Evolutionary conservation across 2,113 vertebrate genomes (phyloP), one percentile per base, ranked within the genome.

Genomic region (Picathartes gymnocephalus): DNA sequence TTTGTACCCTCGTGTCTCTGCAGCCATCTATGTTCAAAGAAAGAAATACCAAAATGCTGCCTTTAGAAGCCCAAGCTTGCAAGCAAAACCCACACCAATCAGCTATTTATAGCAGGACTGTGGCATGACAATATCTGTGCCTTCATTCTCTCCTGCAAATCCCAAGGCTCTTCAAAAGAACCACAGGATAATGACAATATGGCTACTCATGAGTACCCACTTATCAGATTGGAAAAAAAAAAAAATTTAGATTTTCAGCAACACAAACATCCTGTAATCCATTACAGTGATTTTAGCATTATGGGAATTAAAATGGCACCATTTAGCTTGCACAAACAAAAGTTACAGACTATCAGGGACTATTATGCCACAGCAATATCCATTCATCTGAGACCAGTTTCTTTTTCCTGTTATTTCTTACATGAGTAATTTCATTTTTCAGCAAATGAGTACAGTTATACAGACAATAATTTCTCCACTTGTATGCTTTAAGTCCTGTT

Each of bases 281-380:
- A 81, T 80, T 76, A 51, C 70, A 85, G 68, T 45, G 37, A 90
- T 91, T 73, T 88, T 47, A 85, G 78, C 42, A 93, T 62, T 62
- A 77, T 11, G 33, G 81, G 77, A 88, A 91, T 95, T 94, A 91
- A 95, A 94, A 77, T 56, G 35, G 66, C 15, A 70, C 70, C 73
- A 79, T 76, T 93, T 76, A 84, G 64, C 35, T 76, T 72, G 54
- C 50, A 47, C 61, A 81, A 95, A 84, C 70, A 92, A 42, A 85
- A 88, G 35, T 80, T 90, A 77, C 74, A 82, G 89, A 87, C 54
- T 91, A 57, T 45, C 54, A 92, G 66, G 54, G 80, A 44, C 64
- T 86, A 70, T 65, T 93, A 80, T 61, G 20, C 79, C 74, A 58
- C 50, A 94, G 21, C 70, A 86, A 92, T 42, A 91, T 56, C 70